Evolutionary conservation across 2,113 vertebrate species (phyloP).

Genomic region (Aegotheles bennettii): DNA sequence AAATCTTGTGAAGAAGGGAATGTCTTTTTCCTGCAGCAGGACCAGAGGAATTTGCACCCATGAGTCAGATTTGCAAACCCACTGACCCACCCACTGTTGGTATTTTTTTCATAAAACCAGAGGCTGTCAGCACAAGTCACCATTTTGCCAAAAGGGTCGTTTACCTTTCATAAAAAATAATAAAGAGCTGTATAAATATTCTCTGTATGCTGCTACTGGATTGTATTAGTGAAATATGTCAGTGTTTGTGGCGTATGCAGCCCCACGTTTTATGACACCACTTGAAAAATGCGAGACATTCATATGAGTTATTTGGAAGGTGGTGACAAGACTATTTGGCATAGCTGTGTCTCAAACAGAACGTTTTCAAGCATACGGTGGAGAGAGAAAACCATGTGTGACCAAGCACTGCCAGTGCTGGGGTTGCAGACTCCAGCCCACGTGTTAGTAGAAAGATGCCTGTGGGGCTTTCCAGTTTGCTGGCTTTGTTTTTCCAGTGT

Average conservation of each 20-base stretch:
- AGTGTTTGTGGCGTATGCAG: not conserved
- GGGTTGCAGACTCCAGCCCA: not conserved
- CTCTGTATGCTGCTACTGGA: not conserved
- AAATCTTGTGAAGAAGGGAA: not conserved
- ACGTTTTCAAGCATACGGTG: not conserved
- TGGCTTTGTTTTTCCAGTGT: not conserved
- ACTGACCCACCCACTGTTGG: fast-evolving
- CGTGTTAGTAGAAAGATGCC: not conserved
- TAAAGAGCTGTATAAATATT: not conserved
- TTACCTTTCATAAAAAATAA: conserved; percentile 24
- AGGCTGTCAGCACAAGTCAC: not conserved
- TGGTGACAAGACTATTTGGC: not conserved
- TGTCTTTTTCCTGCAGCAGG: not conserved
- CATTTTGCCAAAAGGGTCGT: not conserved
- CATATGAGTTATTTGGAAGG: not conserved
- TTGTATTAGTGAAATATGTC: conserved; percentile 30
- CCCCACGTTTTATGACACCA: not conserved
- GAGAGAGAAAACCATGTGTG: not conserved
- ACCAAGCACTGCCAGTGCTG: fast-evolving
- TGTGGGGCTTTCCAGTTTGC: not conserved
- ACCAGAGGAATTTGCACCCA: not conserved
- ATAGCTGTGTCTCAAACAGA: not conserved
- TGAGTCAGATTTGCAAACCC: not conserved
- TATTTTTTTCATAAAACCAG: not conserved
- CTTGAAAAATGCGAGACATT: conserved; percentile 13